Evolutionary conservation across 2,797 vertebrate species (phyloP).

Genomic region (Rhinogobio ventralis): DNA sequence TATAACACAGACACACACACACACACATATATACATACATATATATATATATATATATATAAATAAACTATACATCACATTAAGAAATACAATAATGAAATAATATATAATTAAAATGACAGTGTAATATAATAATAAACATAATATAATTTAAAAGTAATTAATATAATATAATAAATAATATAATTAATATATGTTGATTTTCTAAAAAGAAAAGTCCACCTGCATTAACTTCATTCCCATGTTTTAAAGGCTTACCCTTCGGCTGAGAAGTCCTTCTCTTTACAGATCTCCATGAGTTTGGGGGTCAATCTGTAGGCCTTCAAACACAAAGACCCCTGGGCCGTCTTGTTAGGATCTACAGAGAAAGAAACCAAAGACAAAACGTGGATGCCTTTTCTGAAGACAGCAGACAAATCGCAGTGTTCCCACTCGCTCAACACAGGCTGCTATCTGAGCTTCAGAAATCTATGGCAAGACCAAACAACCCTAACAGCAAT

Average conservation of each 20-base stretch:
- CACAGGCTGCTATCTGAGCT: neutral
- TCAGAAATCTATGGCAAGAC: neutral
- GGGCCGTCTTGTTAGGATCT: constrained; percentile 97
- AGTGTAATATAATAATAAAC: no score
- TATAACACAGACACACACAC: no score
- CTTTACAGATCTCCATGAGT: constrained; percentile 99
- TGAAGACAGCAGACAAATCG: neutral
- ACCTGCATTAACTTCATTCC: neutral
- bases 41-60: no score
- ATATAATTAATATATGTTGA: neutral
- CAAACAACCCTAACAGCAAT: neutral
- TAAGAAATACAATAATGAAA: no score
- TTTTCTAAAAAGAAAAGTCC: neutral
- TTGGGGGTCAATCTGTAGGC: constrained; percentile 87
- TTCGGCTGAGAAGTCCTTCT: constrained; percentile 97
- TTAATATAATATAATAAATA: no score
- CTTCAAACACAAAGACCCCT: constrained; percentile 95
- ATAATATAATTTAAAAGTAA: no score
- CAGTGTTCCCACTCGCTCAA: neutral
- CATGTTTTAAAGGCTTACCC: constrained; percentile 76
- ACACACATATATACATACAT: no score
- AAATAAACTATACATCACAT: no score
- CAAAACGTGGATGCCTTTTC: no score
- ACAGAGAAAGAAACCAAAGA: neutral
- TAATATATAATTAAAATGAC: no score